These are phyloP conservation scores for Alectura lathami DNA, from an alignment of 2,113 vertebrate species.

Conservation along the genomic window DNA sequence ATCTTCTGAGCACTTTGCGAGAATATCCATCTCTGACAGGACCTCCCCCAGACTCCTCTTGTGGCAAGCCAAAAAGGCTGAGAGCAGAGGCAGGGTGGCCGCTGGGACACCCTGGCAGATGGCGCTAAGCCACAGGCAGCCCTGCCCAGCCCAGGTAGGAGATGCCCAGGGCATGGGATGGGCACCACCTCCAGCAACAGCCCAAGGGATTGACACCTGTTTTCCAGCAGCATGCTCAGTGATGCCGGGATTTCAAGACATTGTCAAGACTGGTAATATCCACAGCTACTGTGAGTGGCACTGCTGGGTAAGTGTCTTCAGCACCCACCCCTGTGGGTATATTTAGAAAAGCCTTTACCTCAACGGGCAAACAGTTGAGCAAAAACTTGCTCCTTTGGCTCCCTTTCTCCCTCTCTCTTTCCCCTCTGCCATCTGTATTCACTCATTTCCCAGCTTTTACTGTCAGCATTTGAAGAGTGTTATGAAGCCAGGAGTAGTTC, in stretches of 20 bases:
- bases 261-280: fast-evolving
- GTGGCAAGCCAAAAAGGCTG: neutral
- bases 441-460: neutral
- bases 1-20: neutral
- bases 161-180: too few relatives aligned
- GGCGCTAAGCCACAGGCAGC: neutral
- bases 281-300: neutral
- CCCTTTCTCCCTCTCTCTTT: neutral
- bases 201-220: fast-evolving
- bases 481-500: neutral
- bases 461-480: neutral
- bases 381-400: neutral
- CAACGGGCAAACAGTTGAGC: neutral
- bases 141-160: neutral
- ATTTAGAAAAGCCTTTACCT: neutral
- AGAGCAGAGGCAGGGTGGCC: neutral
- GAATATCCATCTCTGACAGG: neutral
- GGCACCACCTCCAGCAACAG: fast-evolving
- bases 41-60: neutral
- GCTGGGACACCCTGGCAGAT: neutral
- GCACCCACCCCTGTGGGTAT: fast-evolving
- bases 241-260: neutral
- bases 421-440: neutral
- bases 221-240: neutral
- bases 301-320: neutral